phyloP scores from a whole-genome alignment of 2,113 vertebrate species.

The Cebus imitator region DNA sequence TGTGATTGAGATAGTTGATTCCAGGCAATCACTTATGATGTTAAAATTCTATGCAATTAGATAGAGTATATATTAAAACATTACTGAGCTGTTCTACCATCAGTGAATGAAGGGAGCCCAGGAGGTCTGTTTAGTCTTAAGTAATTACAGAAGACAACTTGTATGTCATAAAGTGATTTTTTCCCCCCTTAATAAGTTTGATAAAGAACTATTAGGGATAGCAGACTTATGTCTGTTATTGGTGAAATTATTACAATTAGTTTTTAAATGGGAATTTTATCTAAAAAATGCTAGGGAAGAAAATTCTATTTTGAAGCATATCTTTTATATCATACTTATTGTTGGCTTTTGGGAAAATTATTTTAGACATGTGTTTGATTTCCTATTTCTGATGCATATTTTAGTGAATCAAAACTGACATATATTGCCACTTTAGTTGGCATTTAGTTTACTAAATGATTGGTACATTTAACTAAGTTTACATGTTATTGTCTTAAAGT shows the following conservation, averaged over 20 bases:
- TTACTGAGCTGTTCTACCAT: background rate
- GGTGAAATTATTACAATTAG: conserved; percentile 11
- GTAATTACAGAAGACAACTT: background rate
- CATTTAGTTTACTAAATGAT: background rate
- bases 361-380: conserved; percentile 25
- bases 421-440: background rate
- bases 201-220: background rate
- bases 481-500: background rate
- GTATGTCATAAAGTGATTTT: background rate
- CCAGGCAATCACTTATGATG: background rate
- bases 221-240: background rate
- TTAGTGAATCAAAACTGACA: background rate
- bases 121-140: background rate
- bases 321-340: background rate
- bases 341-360: background rate
- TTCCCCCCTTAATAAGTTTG: background rate
- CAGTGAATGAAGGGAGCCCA: background rate
- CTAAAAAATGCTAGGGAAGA: background rate
- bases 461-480: background rate
- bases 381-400: background rate
- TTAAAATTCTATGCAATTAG: conserved; percentile 35
- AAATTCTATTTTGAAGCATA: background rate
- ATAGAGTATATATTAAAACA: background rate
- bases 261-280: background rate
- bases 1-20: background rate